phyloP scores from a whole-genome alignment of 2,113 vertebrate genomes.

The Rhombomys opimus region DNA sequence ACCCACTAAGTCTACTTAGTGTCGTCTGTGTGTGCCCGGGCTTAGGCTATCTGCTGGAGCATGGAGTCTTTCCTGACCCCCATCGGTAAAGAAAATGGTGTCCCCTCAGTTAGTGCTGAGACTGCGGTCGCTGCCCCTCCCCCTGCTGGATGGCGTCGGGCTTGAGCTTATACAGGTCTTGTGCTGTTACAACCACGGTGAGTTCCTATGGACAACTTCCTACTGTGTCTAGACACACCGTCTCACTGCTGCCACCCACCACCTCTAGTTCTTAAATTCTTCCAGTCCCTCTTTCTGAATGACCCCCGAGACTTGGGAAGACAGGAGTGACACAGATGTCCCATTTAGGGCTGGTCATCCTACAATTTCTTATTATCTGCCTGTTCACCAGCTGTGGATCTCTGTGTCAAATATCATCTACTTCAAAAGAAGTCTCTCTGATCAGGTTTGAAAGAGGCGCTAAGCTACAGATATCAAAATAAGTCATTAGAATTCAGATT shows the following conservation, averaged over 20 bases:
- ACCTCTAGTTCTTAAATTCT: neutral
- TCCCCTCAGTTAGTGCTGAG: neutral
- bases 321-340: neutral
- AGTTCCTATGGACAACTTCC: neutral
- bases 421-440: neutral
- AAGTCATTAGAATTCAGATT: neutral
- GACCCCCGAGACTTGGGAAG: neutral
- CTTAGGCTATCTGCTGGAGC: neutral
- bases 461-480: neutral
- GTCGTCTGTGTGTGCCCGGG: neutral
- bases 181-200: neutral
- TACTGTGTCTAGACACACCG: neutral
- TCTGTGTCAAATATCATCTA: neutral
- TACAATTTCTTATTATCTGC: neutral
- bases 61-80: neutral
- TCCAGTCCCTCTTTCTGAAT: neutral
- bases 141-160: neutral
- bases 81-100: neutral
- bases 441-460: neutral
- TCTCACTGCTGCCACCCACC: no score
- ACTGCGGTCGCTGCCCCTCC: neutral
- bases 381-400: neutral
- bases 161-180: neutral
- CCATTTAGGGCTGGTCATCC: neutral
- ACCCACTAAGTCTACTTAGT: neutral